Base-by-base conservation (phyloP, 2,113 vertebrate genomes). In the Phalacrocorax brasilianus region DNA sequence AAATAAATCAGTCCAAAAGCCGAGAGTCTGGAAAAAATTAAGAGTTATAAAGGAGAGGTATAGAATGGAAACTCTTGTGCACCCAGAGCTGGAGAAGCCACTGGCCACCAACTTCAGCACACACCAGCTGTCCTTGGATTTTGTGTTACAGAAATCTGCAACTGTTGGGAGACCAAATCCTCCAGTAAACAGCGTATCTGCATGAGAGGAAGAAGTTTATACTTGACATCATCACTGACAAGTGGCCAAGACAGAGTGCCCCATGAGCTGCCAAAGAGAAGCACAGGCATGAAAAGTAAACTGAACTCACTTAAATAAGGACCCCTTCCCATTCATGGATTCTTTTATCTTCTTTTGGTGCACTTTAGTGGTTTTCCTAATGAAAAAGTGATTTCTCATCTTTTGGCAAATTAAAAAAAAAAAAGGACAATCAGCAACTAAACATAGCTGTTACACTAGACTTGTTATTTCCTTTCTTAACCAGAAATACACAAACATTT, bases 381-480 rank as follows among this genome's bases (percentile, higher is more conserved):
- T 15, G 11, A 84, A 81, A 92, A 62, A 61, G 52, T 2, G 3
- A 49, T 61, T 77, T 85, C 56, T 82, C 16, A 14, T 26, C 72
- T 78, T 82, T n/a, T 45, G 35, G 33, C 22, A 84, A 86, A 81
- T 55, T 27, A 32, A 2, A 20, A 38, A 2, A 20, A 84, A 84
- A 73, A 45, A 24, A 50, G 1, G 2, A 38, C 24, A 38, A 50
- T 15, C 26, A 1, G 45, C n/a, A 89, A 59, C 52, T 85, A 88
- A 88, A 88, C 32, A 63, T 5, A 70, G 40, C 5, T 44, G 38
- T 71, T 45, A 66, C 45, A 40, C 27, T 12, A 68, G 83, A 74
- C 24, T 88, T 91, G 91, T 55, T 85, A 94, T 44, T 96, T 96
- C 96, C 95, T 82, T 78, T 93, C 87, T 61, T 93, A 79, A 32